phyloP scores from a whole-genome alignment of 2,797 vertebrate species.

The Sphenopsis melanotis region DNA sequence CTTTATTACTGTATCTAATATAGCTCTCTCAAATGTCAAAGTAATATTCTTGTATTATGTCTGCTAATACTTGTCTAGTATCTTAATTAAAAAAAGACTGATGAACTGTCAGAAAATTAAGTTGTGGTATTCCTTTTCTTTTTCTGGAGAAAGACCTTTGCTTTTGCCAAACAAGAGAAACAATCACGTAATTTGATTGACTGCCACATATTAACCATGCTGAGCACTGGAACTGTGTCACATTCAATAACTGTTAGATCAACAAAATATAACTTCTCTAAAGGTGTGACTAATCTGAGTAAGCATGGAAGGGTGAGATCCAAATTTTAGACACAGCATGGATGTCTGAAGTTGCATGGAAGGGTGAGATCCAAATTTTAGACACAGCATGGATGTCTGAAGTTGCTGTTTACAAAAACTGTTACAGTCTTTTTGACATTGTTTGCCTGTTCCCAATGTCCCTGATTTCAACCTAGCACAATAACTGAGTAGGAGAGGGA shows the following conservation, averaged over 20 bases:
- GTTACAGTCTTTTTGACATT: not conserved
- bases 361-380: not conserved
- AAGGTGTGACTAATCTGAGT: not conserved
- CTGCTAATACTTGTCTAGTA: not conserved
- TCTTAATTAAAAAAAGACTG: not conserved
- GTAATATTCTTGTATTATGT: not conserved
- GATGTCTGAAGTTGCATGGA: not conserved
- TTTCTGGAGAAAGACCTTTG: not conserved
- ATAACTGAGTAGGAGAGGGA: not conserved
- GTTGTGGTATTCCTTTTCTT: not conserved
- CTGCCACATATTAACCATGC: not conserved
- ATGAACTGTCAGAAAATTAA: not conserved
- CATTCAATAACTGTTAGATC: not conserved
- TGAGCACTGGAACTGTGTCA: not conserved
- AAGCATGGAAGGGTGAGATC: not conserved
- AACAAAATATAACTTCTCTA: not conserved
- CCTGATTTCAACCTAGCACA: not conserved
- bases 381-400: not conserved
- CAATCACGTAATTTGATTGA: not conserved
- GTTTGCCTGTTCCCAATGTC: not conserved
- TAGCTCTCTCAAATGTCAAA: not conserved
- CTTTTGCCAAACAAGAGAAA: not conserved
- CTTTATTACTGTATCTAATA: not conserved
- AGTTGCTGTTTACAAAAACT: not conserved
- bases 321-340: not conserved